These are phyloP conservation scores for Chouioia cunea DNA, from an alignment of 2,888 invertebrate genomes.

Conservation along the genomic window DNA sequence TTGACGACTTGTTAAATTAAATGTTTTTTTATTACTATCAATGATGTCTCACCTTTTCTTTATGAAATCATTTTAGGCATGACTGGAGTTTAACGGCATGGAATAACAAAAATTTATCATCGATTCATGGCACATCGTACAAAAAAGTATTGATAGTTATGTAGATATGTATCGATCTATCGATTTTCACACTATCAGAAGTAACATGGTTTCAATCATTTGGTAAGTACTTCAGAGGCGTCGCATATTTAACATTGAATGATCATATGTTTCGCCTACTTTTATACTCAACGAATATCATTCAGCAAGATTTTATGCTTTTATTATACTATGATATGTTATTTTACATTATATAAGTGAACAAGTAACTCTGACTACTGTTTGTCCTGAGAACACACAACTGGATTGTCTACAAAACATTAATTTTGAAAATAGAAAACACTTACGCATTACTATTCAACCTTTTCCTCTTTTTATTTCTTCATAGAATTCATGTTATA, in stretches of 20 bases:
- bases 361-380: too few relatives aligned
- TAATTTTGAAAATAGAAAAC: too few relatives aligned
- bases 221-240: slow-evolving; percentile 38
- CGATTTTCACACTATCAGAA: slow-evolving; percentile 31
- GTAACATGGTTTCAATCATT: slow-evolving; percentile 6
- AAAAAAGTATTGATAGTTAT: slow-evolving; percentile 40
- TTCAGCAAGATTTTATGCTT: too few relatives aligned
- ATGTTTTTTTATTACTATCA: slow-evolving; percentile 17
- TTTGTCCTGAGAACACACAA: too few relatives aligned
- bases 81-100: slow-evolving; percentile 35
- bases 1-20: slow-evolving; percentile 31
- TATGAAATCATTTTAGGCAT: slow-evolving; percentile 45
- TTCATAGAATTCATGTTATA: too few relatives aligned
- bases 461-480: too few relatives aligned
- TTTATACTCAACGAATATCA: too few relatives aligned
- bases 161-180: slow-evolving; percentile 26
- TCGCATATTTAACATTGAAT: slow-evolving; percentile 9
- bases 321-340: too few relatives aligned
- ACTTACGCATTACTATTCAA: too few relatives aligned
- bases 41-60: slow-evolving; percentile 39
- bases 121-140: slow-evolving; percentile 26
- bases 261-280: too few relatives aligned
- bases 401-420: too few relatives aligned
- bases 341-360: too few relatives aligned
- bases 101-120: slow-evolving; percentile 28